A percentile compares a stretch with the other conserved stretches of the same genome.
Evolutionary conservation across 2,888 invertebrate species (phyloP).

Genomic region (Polylopha cassiicola): DNA sequence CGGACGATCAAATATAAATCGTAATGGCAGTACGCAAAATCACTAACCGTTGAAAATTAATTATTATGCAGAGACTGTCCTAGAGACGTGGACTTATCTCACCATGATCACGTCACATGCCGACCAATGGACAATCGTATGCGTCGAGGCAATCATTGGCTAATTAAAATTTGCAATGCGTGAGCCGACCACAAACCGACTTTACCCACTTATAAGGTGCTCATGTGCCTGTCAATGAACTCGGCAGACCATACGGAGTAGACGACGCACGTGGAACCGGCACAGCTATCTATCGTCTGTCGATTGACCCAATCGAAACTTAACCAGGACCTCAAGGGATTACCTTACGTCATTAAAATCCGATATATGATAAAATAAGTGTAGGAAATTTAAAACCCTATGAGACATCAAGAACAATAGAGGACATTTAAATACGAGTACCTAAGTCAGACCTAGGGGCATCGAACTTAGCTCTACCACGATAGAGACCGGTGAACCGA

Average conservation of each 20-base stretch:
- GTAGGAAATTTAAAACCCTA: no score
- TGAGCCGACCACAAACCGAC: conserved; percentile 64
- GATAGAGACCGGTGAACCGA: conserved; percentile 35
- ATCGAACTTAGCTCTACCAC: conserved; percentile 47
- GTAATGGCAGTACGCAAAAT: no score
- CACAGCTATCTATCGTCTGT: conserved; percentile 4
- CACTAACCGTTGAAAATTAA: conserved; percentile 46
- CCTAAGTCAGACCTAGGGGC: conserved; percentile 35
- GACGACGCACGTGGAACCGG: conserved; percentile 41
- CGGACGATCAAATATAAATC: no score
- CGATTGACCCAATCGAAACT: no score
- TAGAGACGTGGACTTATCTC: conserved; percentile 47
- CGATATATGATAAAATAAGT: no score
- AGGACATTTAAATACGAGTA: neutral
- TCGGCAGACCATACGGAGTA: conserved; percentile 55
- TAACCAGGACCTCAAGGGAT: no score
- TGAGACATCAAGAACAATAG: neutral
- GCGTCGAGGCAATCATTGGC: conserved; percentile 62
- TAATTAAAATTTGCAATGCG: conserved; percentile 75
- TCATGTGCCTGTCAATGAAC: conserved; percentile 77
- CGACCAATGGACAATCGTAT: conserved; percentile 53
- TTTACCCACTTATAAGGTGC: conserved; percentile 67
- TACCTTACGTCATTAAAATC: no score
- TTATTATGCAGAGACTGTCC: conserved; percentile 48
- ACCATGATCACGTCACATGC: conserved; percentile 50